Conservation (phyloP, 1,140 invertebrate species). For the Drosophila lowei region DNA sequence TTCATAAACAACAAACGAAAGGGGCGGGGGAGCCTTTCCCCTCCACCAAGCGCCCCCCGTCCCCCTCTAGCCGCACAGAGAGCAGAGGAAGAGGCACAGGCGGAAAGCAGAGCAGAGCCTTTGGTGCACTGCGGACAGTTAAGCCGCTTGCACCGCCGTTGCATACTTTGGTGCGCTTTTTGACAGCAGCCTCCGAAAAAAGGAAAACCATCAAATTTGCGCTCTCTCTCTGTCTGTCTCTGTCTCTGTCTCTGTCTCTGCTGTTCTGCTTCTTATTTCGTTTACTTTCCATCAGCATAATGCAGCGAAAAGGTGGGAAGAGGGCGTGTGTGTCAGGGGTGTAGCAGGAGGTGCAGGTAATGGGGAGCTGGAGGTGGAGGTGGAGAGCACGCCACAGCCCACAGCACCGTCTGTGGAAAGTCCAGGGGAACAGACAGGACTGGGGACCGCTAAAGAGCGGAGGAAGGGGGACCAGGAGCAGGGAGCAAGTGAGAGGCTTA, state of each 20-base stretch:
- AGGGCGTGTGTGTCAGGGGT: background rate
- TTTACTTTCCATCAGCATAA: constrained; percentile 54
- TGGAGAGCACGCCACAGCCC: too few relatives aligned
- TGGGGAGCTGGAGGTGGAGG: too few relatives aligned
- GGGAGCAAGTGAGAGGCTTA: too few relatives aligned
- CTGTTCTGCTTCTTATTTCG: constrained; percentile 26
- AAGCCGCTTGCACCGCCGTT: constrained; percentile 52
- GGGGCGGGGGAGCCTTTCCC: too few relatives aligned
- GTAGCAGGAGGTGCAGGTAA: background rate
- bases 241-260: background rate
- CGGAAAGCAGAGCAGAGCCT: too few relatives aligned
- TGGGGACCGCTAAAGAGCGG: too few relatives aligned
- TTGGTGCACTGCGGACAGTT: constrained; percentile 38
- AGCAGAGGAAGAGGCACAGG: too few relatives aligned
- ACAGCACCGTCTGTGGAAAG: too few relatives aligned
- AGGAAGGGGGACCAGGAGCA: too few relatives aligned
- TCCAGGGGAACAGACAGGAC: too few relatives aligned
- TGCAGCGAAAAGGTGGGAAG: constrained; percentile 18
- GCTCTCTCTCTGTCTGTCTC: constrained; percentile 12
- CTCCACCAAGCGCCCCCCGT: background rate
- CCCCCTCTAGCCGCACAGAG: background rate
- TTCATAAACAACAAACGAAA: constrained; percentile 68
- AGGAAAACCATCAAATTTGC: constrained; percentile 42
- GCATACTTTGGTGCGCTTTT: constrained; percentile 69
- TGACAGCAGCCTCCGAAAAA: constrained; percentile 42